phyloP scores from a whole-genome alignment of 2,113 vertebrate species.

The Otolemur garnettii region DNA sequence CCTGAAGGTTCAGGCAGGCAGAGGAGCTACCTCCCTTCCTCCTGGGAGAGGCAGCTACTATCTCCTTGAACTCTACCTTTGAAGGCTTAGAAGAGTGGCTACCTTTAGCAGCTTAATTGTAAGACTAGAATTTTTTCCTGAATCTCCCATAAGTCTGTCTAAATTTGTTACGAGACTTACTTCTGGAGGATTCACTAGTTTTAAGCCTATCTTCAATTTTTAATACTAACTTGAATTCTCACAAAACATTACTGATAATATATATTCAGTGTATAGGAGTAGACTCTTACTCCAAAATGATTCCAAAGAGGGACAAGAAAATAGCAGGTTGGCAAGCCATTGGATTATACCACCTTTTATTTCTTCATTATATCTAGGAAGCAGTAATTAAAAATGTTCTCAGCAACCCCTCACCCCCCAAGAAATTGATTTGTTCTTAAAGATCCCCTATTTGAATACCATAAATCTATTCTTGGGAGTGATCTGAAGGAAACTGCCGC shows the following conservation, averaged over 20 bases:
- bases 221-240: neutral
- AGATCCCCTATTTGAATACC: slow-evolving; percentile 31
- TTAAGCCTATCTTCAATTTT: neutral
- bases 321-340: neutral
- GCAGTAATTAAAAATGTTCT: slow-evolving; percentile 48
- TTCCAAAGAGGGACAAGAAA: slow-evolving; percentile 37
- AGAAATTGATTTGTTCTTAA: slow-evolving; percentile 18
- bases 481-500: slow-evolving; percentile 3
- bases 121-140: slow-evolving; percentile 20
- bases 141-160: slow-evolving; percentile 42
- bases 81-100: neutral
- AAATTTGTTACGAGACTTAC: slow-evolving; percentile 10
- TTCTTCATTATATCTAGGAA: slow-evolving; percentile 13
- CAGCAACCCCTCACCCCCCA: neutral
- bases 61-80: neutral
- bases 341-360: neutral
- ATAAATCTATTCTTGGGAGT: neutral
- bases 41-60: neutral
- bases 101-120: neutral
- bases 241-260: slow-evolving; percentile 39
- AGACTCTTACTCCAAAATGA: slow-evolving; percentile 37
- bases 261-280: neutral
- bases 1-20: neutral
- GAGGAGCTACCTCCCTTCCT: neutral
- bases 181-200: neutral